Evolutionary conservation across 2,888 invertebrate species (phyloP).

Genomic region (Polylopha cassiicola): DNA sequence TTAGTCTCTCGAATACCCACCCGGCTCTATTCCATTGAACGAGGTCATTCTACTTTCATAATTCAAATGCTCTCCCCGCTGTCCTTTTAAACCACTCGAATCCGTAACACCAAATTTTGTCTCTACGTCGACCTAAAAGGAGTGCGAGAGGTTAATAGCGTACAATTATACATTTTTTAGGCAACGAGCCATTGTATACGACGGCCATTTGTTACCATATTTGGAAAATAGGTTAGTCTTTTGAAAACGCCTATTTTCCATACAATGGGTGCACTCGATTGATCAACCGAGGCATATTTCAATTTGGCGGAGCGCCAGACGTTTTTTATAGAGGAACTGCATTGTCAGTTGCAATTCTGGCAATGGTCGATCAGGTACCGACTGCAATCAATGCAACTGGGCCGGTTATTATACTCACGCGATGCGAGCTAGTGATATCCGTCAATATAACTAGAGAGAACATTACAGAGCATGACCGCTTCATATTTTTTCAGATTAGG

Average conservation of each 20-base stretch:
- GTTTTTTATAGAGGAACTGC: conserved; percentile 49
- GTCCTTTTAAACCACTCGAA: too few relatives aligned
- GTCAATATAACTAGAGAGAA: conserved; percentile 45
- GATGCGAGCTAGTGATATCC: conserved; percentile 39
- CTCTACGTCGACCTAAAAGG: conserved; percentile 35
- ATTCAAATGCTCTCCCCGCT: too few relatives aligned
- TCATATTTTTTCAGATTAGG: conserved; percentile 53
- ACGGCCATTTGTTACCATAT: conserved; percentile 48
- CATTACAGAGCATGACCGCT: conserved; percentile 48
- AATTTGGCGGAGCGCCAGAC: conserved; percentile 59
- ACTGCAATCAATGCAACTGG: conserved; percentile 21
- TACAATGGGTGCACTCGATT: conserved; percentile 51
- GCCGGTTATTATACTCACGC: conserved; percentile 42
- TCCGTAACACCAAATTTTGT: conserved; percentile 16
- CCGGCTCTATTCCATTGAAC: too few relatives aligned
- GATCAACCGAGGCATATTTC: conserved; percentile 56
- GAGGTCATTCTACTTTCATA: too few relatives aligned
- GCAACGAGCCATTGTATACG: conserved; percentile 42
- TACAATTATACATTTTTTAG: conserved; percentile 36
- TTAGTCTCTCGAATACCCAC: too few relatives aligned
- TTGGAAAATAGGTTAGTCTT: conserved; percentile 60
- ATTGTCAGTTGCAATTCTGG: conserved; percentile 44
- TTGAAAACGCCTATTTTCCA: conserved; percentile 46
- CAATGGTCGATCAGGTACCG: conserved; percentile 28
- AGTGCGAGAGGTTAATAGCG: conserved; percentile 30